Percentiles rank a stretch among this genome's conserved stretches.
Conservation (phyloP, 92 coral and sea anemone genomes). For the Isaurus tuberculatus region DNA sequence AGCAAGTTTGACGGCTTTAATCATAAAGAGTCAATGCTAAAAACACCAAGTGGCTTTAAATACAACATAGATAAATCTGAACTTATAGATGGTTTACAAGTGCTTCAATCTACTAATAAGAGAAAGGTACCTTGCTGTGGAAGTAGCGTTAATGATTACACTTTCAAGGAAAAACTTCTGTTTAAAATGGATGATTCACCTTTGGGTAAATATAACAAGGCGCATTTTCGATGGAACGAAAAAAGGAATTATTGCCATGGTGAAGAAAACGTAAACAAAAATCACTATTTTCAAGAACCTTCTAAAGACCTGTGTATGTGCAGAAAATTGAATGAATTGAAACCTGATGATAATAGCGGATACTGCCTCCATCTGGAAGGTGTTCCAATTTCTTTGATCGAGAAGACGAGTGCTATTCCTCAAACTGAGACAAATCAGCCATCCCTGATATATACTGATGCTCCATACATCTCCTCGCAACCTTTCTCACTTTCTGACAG, state of each 20-base stretch:
- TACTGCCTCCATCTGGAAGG: background rate
- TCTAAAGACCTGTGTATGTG: background rate
- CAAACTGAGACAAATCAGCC: background rate
- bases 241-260: background rate
- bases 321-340: background rate
- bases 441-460: background rate
- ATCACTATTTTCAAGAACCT: background rate
- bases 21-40: background rate
- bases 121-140: background rate
- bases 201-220: background rate
- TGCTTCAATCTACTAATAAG: background rate
- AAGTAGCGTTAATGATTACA: background rate
- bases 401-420: background rate
- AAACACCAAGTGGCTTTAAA: background rate
- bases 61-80: background rate
- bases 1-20: background rate
- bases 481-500: conserved; percentile 20
- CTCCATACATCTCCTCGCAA: conserved; percentile 19
- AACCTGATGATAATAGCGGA: background rate
- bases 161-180: background rate
- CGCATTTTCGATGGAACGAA: background rate
- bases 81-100: background rate
- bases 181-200: conserved; percentile 11
- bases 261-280: background rate
- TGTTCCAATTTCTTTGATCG: background rate